phyloP scores from a whole-genome alignment of 2,113 vertebrate genomes.

The Heterotilapia buettikoferi region DNA sequence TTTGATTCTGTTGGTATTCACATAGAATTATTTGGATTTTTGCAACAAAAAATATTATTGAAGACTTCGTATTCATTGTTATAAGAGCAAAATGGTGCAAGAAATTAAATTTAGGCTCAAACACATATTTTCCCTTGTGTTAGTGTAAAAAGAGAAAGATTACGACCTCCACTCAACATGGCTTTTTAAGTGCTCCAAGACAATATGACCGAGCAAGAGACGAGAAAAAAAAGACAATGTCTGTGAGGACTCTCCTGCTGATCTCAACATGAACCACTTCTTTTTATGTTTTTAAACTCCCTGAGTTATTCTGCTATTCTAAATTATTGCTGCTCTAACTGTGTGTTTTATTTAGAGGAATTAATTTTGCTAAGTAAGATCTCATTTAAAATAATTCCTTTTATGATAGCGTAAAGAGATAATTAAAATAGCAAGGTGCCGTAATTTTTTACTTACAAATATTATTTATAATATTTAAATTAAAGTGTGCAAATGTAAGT shows the following conservation, averaged over 20 bases:
- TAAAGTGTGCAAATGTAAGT: not conserved
- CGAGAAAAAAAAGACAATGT: not conserved
- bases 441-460: not conserved
- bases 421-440: not conserved
- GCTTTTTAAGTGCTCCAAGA: not conserved
- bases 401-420: not conserved
- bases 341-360: not conserved
- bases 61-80: not conserved
- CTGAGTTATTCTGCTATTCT: not conserved
- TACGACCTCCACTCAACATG: not conserved
- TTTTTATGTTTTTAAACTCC: not conserved
- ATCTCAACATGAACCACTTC: not conserved
- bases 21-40: not conserved
- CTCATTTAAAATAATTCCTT: not conserved
- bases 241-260: not conserved
- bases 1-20: not conserved
- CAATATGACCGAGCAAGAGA: not conserved
- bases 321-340: not conserved
- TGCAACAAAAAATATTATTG: not conserved
- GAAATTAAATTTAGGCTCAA: not conserved
- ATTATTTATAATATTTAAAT: not conserved
- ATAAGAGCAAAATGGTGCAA: not conserved
- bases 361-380: not conserved
- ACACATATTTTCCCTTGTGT: not conserved
- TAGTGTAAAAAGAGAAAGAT: not conserved